A percentile compares a stretch with the other conserved stretches of the same genome.
phyloP scores from a whole-genome alignment of 2,888 invertebrate species.

The Epicampocera succincta region DNA sequence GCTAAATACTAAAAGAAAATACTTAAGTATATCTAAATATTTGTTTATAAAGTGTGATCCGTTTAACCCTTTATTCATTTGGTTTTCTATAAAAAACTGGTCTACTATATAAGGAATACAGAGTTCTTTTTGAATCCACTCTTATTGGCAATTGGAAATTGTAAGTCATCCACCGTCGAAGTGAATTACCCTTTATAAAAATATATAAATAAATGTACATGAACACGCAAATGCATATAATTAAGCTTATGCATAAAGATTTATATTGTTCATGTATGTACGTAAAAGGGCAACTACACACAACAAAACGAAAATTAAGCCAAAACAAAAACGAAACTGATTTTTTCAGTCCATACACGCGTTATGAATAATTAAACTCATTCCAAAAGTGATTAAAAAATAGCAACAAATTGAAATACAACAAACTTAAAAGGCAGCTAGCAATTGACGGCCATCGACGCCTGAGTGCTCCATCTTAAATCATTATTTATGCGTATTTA shows the following conservation, averaged over 20 bases:
- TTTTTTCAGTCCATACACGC: slow-evolving; percentile 44
- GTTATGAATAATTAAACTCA: slow-evolving; percentile 46
- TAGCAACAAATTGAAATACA: slow-evolving; percentile 26
- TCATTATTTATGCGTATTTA: slow-evolving; percentile 24
- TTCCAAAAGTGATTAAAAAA: slow-evolving; percentile 27
- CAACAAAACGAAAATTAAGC: slow-evolving; percentile 25
- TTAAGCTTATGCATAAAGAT: background rate
- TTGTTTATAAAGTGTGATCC: no score
- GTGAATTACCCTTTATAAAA: background rate
- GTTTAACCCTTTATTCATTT: no score
- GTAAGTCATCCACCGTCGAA: no score
- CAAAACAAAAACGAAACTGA: slow-evolving; percentile 47
- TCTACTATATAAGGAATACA: no score
- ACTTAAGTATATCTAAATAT: no score
- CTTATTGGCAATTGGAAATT: no score
- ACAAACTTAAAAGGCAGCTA: slow-evolving; percentile 25
- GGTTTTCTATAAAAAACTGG: no score
- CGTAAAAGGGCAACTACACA: slow-evolving; percentile 30
- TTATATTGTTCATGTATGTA: background rate
- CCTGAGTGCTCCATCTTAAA: slow-evolving; percentile 37
- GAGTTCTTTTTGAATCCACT: no score
- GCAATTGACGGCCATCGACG: slow-evolving; percentile 22
- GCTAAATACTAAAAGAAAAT: no score
- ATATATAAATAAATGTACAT: background rate
- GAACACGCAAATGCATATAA: background rate